Base-by-base conservation (phyloP, 2,797 vertebrate species). In the Hafferia zeledoni region DNA sequence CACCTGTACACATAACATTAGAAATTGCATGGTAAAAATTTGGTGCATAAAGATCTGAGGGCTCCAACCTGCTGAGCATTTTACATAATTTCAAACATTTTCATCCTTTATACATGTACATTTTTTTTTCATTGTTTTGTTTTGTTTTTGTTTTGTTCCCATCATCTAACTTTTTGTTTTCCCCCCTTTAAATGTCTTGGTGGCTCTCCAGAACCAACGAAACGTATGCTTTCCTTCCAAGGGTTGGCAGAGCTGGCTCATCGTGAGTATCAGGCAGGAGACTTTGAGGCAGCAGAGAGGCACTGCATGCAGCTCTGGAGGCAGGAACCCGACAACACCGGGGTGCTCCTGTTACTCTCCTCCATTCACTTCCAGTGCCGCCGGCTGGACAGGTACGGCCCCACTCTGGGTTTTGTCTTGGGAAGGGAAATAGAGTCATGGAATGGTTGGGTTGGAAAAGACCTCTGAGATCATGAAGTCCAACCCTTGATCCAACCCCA, bases 181-280 rank as follows among this genome's bases (percentile, higher is more conserved):
- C 98, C 98, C 98, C 98, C 98, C 97, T 98, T 98, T 98, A 98
- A 98, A 98, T 99, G 98, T 99, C 98, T 99, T 99, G 99, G 99
- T 99, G 98, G 98, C 96, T 99, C 99, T 99, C 98, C 99, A 99
- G 99, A 99, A 99, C 99, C 99, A 98, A 99, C 99, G 98, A 99
- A 99, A 99, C 99, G 98, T 99, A 98, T 99, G 98, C 99, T 99
- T 99, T 99, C 99, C 99, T 99, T 99, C 99, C 99, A 99, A 99
- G 99, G 99, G 99, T 99, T 99, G 99, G 99, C 99, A 95, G 99
- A 99, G 98, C 98, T 99, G 99, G 99, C 99, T 98, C 99, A 99
- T 97, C 99, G 99, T 75, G 99, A 99, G 97, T 99, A 99, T 98
- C 99, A 99, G 98, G 99, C 99, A 72, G 99, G 99, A 76, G 99